Evolutionary conservation across 2,113 vertebrate species (phyloP).

Genomic region (Riparia riparia): DNA sequence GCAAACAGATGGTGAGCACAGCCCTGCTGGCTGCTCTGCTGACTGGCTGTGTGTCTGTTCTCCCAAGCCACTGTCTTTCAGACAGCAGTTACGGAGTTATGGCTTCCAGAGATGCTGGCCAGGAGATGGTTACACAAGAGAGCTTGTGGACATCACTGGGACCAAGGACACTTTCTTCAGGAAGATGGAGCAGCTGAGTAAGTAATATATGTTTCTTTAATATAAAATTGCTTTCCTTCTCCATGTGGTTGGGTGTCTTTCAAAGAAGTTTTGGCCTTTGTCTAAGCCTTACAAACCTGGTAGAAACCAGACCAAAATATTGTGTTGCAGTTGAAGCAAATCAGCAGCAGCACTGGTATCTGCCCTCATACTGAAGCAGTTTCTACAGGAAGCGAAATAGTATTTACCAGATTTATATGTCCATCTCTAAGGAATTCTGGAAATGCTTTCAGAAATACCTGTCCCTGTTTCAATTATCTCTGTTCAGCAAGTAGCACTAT

Average conservation of each 20-base stretch:
- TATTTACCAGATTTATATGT: slow-evolving; percentile 25
- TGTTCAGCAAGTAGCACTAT: slow-evolving; percentile 50
- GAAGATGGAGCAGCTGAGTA: not conserved
- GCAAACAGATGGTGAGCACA: fast-evolving
- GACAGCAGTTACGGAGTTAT: not conserved
- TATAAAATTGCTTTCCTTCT: not conserved
- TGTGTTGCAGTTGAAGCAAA: not conserved
- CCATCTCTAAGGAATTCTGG: slow-evolving; percentile 32
- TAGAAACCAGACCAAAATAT: not conserved
- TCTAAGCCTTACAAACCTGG: not conserved
- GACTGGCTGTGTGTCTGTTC: not conserved
- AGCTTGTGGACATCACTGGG: fast-evolving
- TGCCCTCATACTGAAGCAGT: not conserved
- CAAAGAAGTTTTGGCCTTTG: not conserved
- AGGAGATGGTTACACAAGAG: not conserved
- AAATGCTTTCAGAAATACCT: slow-evolving; percentile 65
- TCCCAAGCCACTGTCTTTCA: not conserved
- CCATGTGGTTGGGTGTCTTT: not conserved
- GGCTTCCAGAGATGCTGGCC: not conserved
- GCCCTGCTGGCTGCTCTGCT: not conserved
- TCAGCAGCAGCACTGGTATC: not conserved
- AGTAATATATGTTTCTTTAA: not conserved
- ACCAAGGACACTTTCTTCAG: not conserved
- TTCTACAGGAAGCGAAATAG: slow-evolving; percentile 33
- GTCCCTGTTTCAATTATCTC: slow-evolving; percentile 62